Base-by-base conservation (phyloP, 2,888 invertebrate genomes). In the Anoncus sp. region DNA sequence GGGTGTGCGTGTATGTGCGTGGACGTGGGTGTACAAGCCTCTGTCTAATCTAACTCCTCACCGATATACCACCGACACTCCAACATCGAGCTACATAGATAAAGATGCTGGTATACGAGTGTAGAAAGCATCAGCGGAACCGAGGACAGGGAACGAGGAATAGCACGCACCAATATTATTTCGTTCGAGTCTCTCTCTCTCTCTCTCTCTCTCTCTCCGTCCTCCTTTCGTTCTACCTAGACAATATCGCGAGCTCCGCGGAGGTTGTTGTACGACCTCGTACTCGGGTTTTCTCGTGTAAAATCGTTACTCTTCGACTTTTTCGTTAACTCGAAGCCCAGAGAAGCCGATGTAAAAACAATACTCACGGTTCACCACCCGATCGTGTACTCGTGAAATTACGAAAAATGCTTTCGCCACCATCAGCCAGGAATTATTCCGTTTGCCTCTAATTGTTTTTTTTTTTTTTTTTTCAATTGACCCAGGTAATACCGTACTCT, bases 1-100 rank as follows among this genome's bases (percentile, higher is more conserved):
- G 45, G 12, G 53, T 45, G 43, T 62, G 47, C 38, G 18, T 47
- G 45, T 43, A 51, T 14, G 27, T n/a, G n/a, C n/a, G n/a, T n/a
- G n/a, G n/a, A n/a, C n/a, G 40, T 38, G 35, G 20, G 43, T 65
- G 38, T 71, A 72, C 75, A 83, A 83, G 84, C 82, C 86, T 87
- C 88, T 63, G 66, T 67, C 75, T 89, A 88, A 90, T 90, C 89
- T 88, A 89, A 89, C 89, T 89, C 88, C 88, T 86, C 88, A 84
- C 87, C 81, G 85, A 85, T 85, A 81, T 82, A 81, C 70, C 78
- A 73, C 57, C 57, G 66, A 63, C 72, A 66, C 78, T 43, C 55
- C 38, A 47, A 82, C 80, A 38, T 53, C 51, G 63, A 84, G 84
- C 82, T 75, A 85, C 75, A 83, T 57, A 35, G 40, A 35, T 66